Evolutionary conservation across 2,113 vertebrate species (phyloP), one percentile per base, ranked within the genome.

Genomic region (Amphiprion percula): DNA sequence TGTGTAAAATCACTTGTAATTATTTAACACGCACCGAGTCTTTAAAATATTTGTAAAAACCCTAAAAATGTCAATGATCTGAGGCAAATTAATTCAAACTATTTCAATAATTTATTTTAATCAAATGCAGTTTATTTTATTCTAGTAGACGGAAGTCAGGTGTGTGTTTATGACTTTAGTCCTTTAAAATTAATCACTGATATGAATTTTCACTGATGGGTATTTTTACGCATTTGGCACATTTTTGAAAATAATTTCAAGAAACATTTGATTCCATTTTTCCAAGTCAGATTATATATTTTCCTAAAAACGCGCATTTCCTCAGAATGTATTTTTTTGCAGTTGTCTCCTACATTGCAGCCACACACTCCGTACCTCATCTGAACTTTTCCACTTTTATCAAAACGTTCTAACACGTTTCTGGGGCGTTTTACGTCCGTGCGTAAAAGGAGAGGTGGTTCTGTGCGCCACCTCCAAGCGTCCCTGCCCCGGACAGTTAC

Each of bases 401-500:
- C 17, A 61, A 58, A 84, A 33, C 54, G 21, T 66, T 44, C 30
- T 23, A 68, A 72, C 16, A 28, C 12, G 30, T 68, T 46, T 76
- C 74, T 37, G 10, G 15, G 54, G 28, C 11, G 16, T 4, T 80
- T 61, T 66, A 41, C 33, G 64, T 75, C 73, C 65, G 71, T 88
- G 89, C 80, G 87, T 90, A 83, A 88, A 90, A 74, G 30, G 39
- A 67, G 61, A 64, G 61, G 50, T 58, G 52, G 52, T 49, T 46
- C 68, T 49, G 55, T 79, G 82, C 76, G 80, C 85, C 85, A 49
- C 83, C 60, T 69, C 79, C 88, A 85, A 78, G 37, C 81, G 65
- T 63, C 59, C 80, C 74, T 62, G 75, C 19, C 88, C 46, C 80
- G 87, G 88, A 94, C 94, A 94, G 90, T 97, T 96, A 95, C 92